These are phyloP conservation scores for Hypercompe scribonia DNA, from an alignment of 2,888 invertebrate species.

Conservation along the genomic window DNA sequence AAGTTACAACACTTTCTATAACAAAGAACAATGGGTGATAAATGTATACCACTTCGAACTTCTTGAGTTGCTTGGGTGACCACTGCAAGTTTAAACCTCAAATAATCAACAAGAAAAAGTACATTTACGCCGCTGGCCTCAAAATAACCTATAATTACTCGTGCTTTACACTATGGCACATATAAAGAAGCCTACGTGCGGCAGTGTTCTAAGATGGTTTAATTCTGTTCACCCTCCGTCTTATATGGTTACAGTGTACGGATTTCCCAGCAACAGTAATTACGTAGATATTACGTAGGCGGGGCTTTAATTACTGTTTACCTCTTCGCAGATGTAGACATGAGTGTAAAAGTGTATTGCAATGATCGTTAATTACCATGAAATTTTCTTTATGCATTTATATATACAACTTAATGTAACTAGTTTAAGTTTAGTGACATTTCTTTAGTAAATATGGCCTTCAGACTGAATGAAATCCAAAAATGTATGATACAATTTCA, in stretches of 20 bases:
- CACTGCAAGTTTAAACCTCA: conserved; percentile 1
- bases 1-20: conserved; percentile 45
- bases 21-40: conserved; percentile 58
- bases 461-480: no score
- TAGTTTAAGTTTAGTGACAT: no score
- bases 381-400: no score
- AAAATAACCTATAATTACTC: no score
- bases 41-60: conserved; percentile 36
- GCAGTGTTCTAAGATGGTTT: neutral
- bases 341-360: no score
- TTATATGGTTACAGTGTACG: no score
- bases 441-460: no score
- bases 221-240: no score
- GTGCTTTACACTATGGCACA: neutral
- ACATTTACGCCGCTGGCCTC: neutral
- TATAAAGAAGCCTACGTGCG: neutral
- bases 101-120: conserved; percentile 1
- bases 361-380: no score
- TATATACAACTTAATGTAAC: no score
- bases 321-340: neutral
- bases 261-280: no score
- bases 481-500: no score
- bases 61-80: conserved; percentile 2
- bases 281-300: neutral
- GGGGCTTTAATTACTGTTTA: neutral